Evolutionary conservation across 2,888 invertebrate genomes (phyloP).

Genomic region (Brachynemurus nebulosus): DNA sequence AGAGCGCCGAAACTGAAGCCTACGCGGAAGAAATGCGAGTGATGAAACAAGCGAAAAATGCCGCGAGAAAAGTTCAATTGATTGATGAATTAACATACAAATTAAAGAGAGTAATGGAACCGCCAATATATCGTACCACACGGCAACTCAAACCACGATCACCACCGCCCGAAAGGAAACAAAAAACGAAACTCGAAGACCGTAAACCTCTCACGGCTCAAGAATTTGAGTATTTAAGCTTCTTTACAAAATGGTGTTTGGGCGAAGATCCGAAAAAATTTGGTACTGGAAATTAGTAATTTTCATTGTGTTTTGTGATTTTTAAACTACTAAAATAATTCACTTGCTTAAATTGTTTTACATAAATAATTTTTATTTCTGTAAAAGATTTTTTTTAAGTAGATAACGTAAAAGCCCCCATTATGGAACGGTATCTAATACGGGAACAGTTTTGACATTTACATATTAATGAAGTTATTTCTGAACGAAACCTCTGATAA

Average conservation of each 20-base stretch:
- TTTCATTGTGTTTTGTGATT: neutral
- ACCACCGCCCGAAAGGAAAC: constrained; percentile 21
- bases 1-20: constrained; percentile 36
- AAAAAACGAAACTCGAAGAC: constrained; percentile 20
- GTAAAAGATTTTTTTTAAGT: no score
- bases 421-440: no score
- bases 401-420: no score
- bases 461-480: no score
- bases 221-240: constrained; percentile 25
- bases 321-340: neutral
- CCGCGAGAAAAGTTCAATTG: constrained; percentile 40
- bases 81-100: constrained; percentile 35
- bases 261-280: neutral
- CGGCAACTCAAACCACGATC: constrained; percentile 23
- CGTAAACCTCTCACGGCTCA: constrained; percentile 22
- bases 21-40: constrained; percentile 36
- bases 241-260: constrained; percentile 26
- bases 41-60: constrained; percentile 38
- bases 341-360: no score
- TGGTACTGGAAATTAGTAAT: neutral
- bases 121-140: constrained; percentile 18
- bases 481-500: no score
- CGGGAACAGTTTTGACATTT: no score
- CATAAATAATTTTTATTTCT: no score
- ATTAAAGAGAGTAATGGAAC: constrained; percentile 33